Evolutionary conservation across 2,113 vertebrate genomes (phyloP).

Genomic region (Microcebus ravelobensis): DNA sequence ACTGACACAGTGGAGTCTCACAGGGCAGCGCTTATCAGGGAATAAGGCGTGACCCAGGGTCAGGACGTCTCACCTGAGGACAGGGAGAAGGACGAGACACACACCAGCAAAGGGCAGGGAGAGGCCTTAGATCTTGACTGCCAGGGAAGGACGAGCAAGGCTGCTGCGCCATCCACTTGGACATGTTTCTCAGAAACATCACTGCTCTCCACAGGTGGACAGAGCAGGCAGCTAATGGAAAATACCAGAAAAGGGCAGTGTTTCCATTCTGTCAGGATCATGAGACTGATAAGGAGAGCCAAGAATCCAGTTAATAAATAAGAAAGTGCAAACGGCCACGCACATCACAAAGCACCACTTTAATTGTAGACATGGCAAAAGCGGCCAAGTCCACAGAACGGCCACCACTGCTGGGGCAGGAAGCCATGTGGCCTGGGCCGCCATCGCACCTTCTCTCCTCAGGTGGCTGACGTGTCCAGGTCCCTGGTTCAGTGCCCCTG

Average conservation of each 20-base stretch:
- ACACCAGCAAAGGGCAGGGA: neutral
- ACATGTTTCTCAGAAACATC: conserved; percentile 9
- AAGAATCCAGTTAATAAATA: conserved; percentile 43
- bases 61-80: conserved; percentile 38
- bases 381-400: neutral
- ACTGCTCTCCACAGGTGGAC: neutral
- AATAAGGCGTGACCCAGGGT: neutral
- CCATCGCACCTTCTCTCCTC: neutral
- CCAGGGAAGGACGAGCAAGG: neutral
- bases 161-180: neutral
- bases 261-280: neutral
- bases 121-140: neutral
- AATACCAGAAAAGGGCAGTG: conserved; percentile 11
- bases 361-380: neutral
- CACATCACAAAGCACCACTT: neutral
- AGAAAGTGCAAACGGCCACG: neutral
- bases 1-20: neutral
- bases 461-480: neutral
- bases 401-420: neutral
- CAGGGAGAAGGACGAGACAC: conserved; percentile 41
- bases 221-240: neutral
- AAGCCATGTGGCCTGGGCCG: neutral
- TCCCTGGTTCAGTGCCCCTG: neutral
- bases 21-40: conserved; percentile 18
- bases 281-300: neutral